Conservation (phyloP, 2,113 vertebrate genomes). For the Calypte anna region DNA sequence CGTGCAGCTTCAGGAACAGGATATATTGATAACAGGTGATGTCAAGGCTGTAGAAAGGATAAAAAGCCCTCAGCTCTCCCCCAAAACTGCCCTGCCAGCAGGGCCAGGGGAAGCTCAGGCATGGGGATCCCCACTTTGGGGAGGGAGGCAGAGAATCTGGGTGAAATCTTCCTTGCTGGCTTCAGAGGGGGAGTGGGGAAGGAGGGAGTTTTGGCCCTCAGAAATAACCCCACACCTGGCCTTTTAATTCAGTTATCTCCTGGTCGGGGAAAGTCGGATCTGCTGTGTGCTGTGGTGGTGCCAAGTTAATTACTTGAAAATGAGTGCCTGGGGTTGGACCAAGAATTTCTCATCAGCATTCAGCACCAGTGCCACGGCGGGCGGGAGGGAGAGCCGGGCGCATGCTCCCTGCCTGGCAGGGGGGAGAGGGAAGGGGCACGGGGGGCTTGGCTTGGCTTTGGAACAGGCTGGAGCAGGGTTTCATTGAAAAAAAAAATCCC, state of each 20-base stretch:
- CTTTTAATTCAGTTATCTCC: conserved; percentile 68
- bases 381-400: conserved; percentile 2
- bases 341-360: conserved; percentile 72
- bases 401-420: neutral
- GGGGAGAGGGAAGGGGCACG: neutral
- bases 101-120: neutral
- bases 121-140: neutral
- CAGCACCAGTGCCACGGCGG: neutral
- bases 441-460: neutral
- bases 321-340: conserved; percentile 68
- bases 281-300: conserved; percentile 56
- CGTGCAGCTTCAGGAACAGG: accelerated
- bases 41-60: neutral
- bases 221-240: conserved; percentile 70
- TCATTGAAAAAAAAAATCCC: neutral
- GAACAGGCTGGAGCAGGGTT: neutral
- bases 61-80: neutral
- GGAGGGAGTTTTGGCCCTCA: conserved; percentile 7
- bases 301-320: conserved; percentile 74
- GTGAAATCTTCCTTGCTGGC: neutral
- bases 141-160: neutral
- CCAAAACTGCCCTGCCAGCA: neutral
- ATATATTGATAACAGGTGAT: accelerated
- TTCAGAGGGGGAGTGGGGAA: neutral
- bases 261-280: conserved; percentile 36